Conservation (phyloP, 2,888 invertebrate species). For the Ichneumoninae sp. region DNA sequence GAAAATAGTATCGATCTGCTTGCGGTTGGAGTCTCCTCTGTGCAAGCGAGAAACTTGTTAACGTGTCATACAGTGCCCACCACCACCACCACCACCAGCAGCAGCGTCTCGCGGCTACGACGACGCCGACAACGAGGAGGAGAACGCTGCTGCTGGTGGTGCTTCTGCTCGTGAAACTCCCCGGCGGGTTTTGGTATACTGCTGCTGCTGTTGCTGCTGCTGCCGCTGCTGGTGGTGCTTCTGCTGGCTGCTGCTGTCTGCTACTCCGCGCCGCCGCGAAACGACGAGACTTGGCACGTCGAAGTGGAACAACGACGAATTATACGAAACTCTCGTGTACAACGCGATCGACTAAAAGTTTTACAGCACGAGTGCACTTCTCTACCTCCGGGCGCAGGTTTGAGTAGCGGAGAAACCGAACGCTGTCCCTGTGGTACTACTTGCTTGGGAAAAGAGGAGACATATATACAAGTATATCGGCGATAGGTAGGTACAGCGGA, state of each 20-base stretch:
- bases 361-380: slow-evolving; percentile 67
- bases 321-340: slow-evolving; percentile 70
- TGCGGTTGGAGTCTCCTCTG: slow-evolving; percentile 60
- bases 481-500: neutral
- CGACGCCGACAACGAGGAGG: slow-evolving; percentile 55
- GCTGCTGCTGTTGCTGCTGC: slow-evolving; percentile 19
- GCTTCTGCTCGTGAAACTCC: slow-evolving; percentile 63
- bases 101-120: slow-evolving; percentile 58
- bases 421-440: slow-evolving; percentile 21
- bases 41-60: slow-evolving; percentile 68
- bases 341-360: slow-evolving; percentile 68
- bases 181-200: slow-evolving; percentile 59
- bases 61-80: slow-evolving; percentile 64
- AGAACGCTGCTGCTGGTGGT: slow-evolving; percentile 48
- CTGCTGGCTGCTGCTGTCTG: neutral
- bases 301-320: slow-evolving; percentile 73
- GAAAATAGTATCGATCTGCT: slow-evolving; percentile 68
- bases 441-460: neutral
- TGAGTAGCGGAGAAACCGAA: slow-evolving; percentile 47
- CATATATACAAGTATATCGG: slow-evolving; percentile 8
- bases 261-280: slow-evolving; percentile 28
- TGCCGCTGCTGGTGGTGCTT: neutral
- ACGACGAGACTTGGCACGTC: slow-evolving; percentile 70
- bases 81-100: slow-evolving; percentile 15
- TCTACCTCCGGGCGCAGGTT: slow-evolving; percentile 43